Evolutionary conservation across 2,113 vertebrate genomes (phyloP).

Genomic region (Rhinopomastus cyanomelas): DNA sequence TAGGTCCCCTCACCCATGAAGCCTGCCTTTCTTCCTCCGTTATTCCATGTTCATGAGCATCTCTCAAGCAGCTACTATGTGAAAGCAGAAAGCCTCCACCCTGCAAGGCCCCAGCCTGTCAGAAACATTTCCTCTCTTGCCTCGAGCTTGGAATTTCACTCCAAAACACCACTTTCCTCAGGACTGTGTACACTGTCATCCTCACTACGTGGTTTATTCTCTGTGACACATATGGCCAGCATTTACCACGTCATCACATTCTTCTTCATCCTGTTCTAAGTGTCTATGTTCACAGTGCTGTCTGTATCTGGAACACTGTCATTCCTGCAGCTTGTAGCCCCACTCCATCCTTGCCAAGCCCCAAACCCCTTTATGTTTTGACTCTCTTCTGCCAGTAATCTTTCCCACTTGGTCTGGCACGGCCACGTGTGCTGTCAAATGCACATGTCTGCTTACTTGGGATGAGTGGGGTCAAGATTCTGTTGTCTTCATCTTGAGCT

Average conservation of each 20-base stretch:
- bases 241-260: not conserved
- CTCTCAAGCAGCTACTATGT: slow-evolving; percentile 43
- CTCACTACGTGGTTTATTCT: not conserved
- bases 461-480: not conserved
- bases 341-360: not conserved
- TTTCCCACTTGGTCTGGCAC: not conserved
- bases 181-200: slow-evolving; percentile 2
- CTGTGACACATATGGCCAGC: not conserved
- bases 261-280: not conserved
- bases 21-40: not conserved
- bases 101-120: slow-evolving; percentile 44
- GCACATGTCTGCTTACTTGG: slow-evolving; percentile 1
- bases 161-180: slow-evolving; percentile 4
- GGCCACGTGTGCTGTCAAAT: not conserved
- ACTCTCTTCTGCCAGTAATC: not conserved
- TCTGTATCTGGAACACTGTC: not conserved
- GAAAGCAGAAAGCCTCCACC: slow-evolving; percentile 45
- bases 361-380: not conserved
- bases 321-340: not conserved
- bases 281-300: not conserved
- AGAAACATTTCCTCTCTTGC: slow-evolving; percentile 58
- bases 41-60: slow-evolving; percentile 15
- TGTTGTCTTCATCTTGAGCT: not conserved
- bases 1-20: not conserved
- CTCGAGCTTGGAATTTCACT: slow-evolving; percentile 51